Conservation (phyloP, 2,888 invertebrate genomes). For the Rotaria sp. region DNA sequence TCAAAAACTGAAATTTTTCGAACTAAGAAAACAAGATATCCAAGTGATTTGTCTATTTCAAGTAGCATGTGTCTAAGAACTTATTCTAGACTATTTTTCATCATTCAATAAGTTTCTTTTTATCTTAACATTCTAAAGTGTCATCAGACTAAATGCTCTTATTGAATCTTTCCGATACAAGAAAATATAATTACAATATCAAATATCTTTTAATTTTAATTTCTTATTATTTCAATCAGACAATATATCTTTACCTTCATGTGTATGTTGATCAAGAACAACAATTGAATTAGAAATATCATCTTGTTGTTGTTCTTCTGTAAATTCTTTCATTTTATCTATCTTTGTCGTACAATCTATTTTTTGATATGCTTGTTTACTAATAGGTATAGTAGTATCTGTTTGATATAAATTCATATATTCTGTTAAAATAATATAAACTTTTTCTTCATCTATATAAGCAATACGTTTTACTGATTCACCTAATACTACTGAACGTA, state of each 20-base stretch:
- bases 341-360: background rate
- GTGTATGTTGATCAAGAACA: slow-evolving; percentile 88
- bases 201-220: no score
- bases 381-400: background rate
- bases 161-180: no score
- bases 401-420: background rate
- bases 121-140: no score
- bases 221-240: no score
- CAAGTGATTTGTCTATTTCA: no score
- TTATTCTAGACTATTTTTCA: no score
- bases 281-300: slow-evolving; percentile 64
- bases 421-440: background rate
- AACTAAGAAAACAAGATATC: no score
- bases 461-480: slow-evolving; percentile 68
- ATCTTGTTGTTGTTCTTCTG: background rate
- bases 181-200: no score
- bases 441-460: background rate
- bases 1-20: no score
- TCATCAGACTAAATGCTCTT: no score
- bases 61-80: no score
- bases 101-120: no score
- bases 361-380: slow-evolving; percentile 5
- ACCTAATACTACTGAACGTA: slow-evolving; percentile 83
- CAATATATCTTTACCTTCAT: slow-evolving; percentile 62
- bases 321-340: background rate